Conservation (phyloP, 2,888 invertebrate genomes). For the Campaea margaritaria region DNA sequence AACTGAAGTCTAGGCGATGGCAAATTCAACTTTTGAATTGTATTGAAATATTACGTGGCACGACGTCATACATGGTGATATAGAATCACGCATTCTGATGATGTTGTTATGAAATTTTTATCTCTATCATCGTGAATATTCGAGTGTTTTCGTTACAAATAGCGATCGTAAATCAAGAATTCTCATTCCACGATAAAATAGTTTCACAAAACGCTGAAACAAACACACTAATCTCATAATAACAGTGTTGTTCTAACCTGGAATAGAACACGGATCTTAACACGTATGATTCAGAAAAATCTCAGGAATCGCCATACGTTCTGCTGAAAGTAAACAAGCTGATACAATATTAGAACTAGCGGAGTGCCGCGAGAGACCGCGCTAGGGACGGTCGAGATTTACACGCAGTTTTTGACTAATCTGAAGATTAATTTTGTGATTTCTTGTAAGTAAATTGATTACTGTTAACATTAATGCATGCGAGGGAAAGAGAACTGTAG, state of each 20-base stretch:
- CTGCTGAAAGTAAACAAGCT: conserved; percentile 31
- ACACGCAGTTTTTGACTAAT: neutral
- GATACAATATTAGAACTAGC: conserved; percentile 17
- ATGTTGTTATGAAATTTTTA: neutral
- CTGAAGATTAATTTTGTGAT: neutral
- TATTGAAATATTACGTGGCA: too few species aligned
- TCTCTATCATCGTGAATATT: too few species aligned
- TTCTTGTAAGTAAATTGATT: conserved; percentile 4
- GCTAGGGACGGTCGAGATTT: neutral
- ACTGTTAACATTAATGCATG: too few species aligned
- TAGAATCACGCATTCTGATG: too few species aligned
- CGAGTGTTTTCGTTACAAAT: neutral
- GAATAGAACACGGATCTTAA: conserved; percentile 25
- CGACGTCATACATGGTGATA: too few species aligned
- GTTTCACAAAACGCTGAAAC: conserved; percentile 3
- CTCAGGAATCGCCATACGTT: conserved; percentile 14
- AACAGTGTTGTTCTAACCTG: conserved; percentile 9
- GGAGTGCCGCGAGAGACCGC: conserved; percentile 7
- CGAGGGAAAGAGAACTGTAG: too few species aligned
- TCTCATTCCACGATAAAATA: conserved; percentile 6
- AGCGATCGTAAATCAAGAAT: neutral
- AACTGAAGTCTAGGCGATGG: too few species aligned
- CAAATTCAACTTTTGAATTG: too few species aligned
- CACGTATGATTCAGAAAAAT: conserved; percentile 27
- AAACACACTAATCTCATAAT: conserved; percentile 8